A percentile compares a stretch with the other conserved stretches of the same genome.
phyloP scores from a whole-genome alignment of 2,113 vertebrate species.

The Sprattus sprattus region DNA sequence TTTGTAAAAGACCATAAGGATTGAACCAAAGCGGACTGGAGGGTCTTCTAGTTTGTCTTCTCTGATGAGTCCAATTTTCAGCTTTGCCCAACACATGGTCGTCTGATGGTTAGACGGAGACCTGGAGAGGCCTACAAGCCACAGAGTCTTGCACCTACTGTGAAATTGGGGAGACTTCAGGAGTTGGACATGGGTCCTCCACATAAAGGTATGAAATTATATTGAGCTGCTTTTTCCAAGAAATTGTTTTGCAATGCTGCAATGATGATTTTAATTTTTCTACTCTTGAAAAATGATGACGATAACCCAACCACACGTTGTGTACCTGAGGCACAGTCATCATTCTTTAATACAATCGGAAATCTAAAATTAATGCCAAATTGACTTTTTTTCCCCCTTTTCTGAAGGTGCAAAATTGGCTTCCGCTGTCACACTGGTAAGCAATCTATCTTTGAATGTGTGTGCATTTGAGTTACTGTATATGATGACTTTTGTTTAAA shows the following conservation, averaged over 20 bases:
- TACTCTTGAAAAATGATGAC: conserved; percentile 77
- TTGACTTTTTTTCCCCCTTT: background rate
- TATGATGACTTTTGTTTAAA: conserved; percentile 45
- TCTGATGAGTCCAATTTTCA: no score
- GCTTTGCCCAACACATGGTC: no score
- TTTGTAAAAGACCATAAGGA: no score
- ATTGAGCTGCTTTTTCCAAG: background rate
- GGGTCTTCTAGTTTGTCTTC: no score
- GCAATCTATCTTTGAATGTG: background rate
- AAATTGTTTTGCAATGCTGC: conserved; percentile 47
- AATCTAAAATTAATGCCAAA: background rate
- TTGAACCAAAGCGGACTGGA: no score
- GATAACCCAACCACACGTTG: conserved; percentile 61
- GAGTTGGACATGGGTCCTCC: background rate
- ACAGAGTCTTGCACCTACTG: no score
- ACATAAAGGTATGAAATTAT: background rate
- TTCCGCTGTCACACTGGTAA: background rate
- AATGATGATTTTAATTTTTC: conserved; percentile 80
- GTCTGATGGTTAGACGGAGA: no score
- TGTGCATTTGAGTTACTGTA: conserved; percentile 4
- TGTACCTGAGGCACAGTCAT: conserved; percentile 65
- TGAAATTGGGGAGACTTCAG: no score
- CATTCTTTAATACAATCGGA: accelerated
- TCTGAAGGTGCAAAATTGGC: background rate
- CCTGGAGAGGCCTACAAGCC: no score